Base-by-base conservation (phyloP, 2,888 invertebrate genomes). In the Celastrina argiolus region DNA sequence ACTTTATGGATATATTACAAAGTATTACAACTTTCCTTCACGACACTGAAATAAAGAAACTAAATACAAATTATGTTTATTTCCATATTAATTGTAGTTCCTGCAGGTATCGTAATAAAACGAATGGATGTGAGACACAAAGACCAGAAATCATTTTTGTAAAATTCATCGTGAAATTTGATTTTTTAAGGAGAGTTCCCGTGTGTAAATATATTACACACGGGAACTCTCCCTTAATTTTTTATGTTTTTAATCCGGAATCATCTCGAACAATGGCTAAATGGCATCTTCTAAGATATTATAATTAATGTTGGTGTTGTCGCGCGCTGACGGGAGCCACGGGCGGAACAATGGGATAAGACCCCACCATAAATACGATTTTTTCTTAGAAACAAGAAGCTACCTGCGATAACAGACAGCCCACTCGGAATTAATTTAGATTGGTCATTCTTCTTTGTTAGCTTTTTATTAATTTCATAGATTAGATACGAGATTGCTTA, bases 251-350 rank as follows among this genome's bases (percentile, higher is more conserved):
- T 86, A 84, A 88, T 89, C 85, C 82, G 76, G 80, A 88, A 90
- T 90, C 88, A 88, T 87, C 82, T 87, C 88, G 88, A 89, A 91
- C 90, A 90, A 91, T 89, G 84, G 81, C 88, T 90, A 88, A 90
- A 90, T 90, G 88, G 85, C 85, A 83, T 84, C 91, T 91, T 91
- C 90, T 91, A 91, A 92, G 91, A 92, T 92, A 91, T 91, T 91
- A 91, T 92, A 92, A 92, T 92, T 92, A 91, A 92, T 92, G 92
- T 91, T 85, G 85, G 88, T 90, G 91, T 91, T 90, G 91, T 88
- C 89, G 86, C 91, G 90, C 88, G 89, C 87, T 90, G 90, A 88
- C 90, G 84, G 84, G 83, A 18, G 16, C 87, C 89, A n/a, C 85
- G 85, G 88, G 87, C 84, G 87, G 86, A 91, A 91, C 90, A 91